Conservation (phyloP, 2,113 vertebrate genomes). For the Nerophis ophidion region DNA sequence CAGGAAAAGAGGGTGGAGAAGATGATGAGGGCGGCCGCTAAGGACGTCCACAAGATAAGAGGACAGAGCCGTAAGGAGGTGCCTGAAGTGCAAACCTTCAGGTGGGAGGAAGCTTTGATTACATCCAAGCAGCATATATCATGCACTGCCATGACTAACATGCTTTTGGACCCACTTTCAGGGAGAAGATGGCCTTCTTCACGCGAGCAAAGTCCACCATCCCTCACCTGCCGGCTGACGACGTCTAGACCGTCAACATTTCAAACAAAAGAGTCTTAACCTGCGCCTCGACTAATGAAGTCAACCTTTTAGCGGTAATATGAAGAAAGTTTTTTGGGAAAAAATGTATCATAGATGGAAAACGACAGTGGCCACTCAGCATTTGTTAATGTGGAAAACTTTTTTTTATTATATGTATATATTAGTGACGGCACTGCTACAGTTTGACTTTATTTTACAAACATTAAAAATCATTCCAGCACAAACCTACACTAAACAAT, state of each 20-base stretch:
- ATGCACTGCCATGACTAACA: too few relatives aligned
- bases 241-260: conserved; percentile 75
- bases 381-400: conserved; percentile 55
- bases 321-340: conserved; percentile 54
- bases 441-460: conserved; percentile 51
- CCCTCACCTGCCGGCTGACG: conserved; percentile 83
- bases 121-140: too few relatives aligned
- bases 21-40: conserved; percentile 93
- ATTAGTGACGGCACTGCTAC: conserved; percentile 43
- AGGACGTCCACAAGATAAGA: conserved; percentile 89
- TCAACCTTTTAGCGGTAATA: conserved; percentile 52
- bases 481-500: conserved; percentile 22
- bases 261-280: conserved; percentile 35
- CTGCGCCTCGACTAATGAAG: conserved; percentile 34
- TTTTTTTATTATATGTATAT: conserved; percentile 33
- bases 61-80: conserved; percentile 89
- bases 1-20: conserved; percentile 85
- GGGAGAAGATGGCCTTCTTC: conserved; percentile 99
- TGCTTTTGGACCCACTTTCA: conserved; percentile 39
- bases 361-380: conserved; percentile 29
- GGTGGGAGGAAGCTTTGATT: conserved; percentile 61
- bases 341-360: not conserved
- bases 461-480: conserved; percentile 58
- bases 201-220: conserved; percentile 86
- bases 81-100: conserved; percentile 91